These are phyloP conservation scores for Rhinichthys osculus DNA, from an alignment of 2,797 vertebrate species.

Conservation along the genomic window DNA sequence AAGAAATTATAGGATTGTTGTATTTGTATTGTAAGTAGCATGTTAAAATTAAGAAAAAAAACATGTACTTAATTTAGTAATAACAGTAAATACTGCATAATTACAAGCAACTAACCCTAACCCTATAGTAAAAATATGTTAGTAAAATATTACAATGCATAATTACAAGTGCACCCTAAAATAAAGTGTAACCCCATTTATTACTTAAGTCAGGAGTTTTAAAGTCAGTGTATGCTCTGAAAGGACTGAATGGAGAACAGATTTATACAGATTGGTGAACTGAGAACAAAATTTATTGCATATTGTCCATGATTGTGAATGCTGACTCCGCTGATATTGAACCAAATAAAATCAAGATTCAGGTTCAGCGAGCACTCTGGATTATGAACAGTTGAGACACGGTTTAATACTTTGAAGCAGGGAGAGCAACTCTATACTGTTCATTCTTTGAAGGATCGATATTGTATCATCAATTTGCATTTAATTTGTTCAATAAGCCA, in stretches of 20 bases:
- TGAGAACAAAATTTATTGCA: background rate
- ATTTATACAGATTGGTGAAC: background rate
- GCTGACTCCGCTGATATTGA: background rate
- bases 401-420: constrained; percentile 1
- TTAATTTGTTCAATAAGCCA: background rate
- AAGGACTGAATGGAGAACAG: background rate
- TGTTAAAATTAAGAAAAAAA: background rate
- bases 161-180: background rate
- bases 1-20: background rate
- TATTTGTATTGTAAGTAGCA: background rate
- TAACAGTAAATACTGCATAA: too few relatives aligned
- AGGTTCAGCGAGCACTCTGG: background rate
- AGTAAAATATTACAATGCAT: background rate
- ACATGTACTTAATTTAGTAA: background rate
- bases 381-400: background rate
- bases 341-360: background rate
- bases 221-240: background rate
- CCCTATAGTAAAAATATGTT: background rate
- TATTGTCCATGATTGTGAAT: background rate
- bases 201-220: background rate
- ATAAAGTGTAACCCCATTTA: background rate
- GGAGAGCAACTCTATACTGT: background rate
- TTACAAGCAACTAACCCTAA: too few relatives aligned
- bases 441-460: background rate
- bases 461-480: background rate